Evolutionary conservation across 2,113 vertebrate genomes (phyloP).

Genomic region (Gulo gulo): DNA sequence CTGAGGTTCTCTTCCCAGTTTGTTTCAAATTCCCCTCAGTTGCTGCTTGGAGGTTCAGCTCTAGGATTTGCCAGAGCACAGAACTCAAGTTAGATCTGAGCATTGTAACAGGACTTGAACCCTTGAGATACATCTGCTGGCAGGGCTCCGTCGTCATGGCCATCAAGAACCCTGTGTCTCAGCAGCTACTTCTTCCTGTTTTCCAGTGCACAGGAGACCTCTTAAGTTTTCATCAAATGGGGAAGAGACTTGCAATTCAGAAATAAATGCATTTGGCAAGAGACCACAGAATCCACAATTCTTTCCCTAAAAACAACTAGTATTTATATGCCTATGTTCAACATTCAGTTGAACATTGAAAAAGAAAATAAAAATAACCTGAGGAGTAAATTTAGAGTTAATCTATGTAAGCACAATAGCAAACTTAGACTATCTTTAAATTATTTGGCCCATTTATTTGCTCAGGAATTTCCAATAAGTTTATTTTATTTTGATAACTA

Average conservation of each 20-base stretch:
- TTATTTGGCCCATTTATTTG: background rate
- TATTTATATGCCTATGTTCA: background rate
- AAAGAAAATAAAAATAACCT: background rate
- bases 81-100: background rate
- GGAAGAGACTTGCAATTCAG: background rate
- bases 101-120: background rate
- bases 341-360: background rate
- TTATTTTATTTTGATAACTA: slow-evolving; percentile 20
- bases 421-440: background rate
- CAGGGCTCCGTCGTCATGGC: background rate
- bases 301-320: background rate
- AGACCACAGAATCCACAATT: background rate
- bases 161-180: background rate
- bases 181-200: background rate
- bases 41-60: background rate
- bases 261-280: background rate
- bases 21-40: background rate
- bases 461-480: background rate
- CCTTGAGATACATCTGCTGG: background rate
- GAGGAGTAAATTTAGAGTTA: background rate
- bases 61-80: background rate
- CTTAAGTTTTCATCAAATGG: background rate
- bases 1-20: background rate
- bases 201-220: background rate
- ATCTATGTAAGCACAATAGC: background rate